phyloP scores from a whole-genome alignment of 1,140 invertebrate genomes.

The Geopemphigus sp. region DNA sequence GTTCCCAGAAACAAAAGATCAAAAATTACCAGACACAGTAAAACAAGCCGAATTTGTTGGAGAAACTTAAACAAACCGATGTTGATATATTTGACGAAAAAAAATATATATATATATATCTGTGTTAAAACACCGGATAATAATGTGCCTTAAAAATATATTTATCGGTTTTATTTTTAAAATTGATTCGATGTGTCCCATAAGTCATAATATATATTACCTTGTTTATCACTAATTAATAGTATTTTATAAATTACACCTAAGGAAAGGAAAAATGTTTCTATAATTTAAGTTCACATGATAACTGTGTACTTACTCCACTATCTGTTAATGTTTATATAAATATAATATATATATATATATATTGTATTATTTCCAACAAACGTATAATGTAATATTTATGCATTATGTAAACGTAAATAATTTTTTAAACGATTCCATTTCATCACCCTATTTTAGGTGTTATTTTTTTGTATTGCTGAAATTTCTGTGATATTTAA shows the following conservation, averaged over 20 bases:
- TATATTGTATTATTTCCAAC: neutral
- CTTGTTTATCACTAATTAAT: slow-evolving; percentile 18
- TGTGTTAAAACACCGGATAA: neutral
- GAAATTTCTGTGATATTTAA: slow-evolving; percentile 45
- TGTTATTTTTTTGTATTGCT: slow-evolving; percentile 31
- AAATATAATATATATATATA: neutral
- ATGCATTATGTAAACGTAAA: neutral
- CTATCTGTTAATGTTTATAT: neutral
- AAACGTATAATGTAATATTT: neutral
- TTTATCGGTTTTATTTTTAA: neutral
- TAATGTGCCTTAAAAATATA: slow-evolving; percentile 15
- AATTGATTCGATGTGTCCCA: slow-evolving; percentile 13
- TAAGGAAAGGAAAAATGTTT: slow-evolving; percentile 2
- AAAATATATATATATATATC: too few relatives aligned
- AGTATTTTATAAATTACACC: slow-evolving; percentile 11
- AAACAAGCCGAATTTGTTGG: slow-evolving; percentile 62
- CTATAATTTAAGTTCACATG: slow-evolving; percentile 19
- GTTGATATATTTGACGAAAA: too few relatives aligned
- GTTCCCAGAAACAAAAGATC: slow-evolving; percentile 69
- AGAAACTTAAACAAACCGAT: neutral
- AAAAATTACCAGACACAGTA: slow-evolving; percentile 68
- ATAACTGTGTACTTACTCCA: neutral
- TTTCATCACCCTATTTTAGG: slow-evolving; percentile 17
- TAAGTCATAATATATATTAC: slow-evolving; percentile 6
- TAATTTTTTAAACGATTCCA: slow-evolving; percentile 24